Base-by-base conservation (phyloP, 1,140 invertebrate species). In the Epicauta chinensis region DNA sequence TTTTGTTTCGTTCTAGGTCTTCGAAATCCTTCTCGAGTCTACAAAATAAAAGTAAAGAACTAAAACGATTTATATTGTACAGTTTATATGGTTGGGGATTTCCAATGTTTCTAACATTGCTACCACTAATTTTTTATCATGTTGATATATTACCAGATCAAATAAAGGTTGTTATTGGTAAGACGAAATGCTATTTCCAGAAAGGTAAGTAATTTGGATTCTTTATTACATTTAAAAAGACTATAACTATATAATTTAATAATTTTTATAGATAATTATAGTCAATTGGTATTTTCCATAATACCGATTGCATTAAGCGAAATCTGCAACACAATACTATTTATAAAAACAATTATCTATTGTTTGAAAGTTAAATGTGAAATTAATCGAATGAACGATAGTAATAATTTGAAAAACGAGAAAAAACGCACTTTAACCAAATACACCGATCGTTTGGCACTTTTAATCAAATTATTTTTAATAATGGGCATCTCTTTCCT, bases 331-430 rank as follows among this genome's bases (percentile, higher is more conserved):
- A 67, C 82, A 5, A 63, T 80, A 11, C 71, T 87, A n/a, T 87
- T 86, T 67, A 64, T 81, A 41, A 66, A 84, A 35, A 87, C 84
- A 1, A 73, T 81, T 1, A 69, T 75, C 5, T 78, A 83, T 59
- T 87, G 82, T 61, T 79, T 75, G 44, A 77, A 76, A 60, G 81
- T 84, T 2, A 86, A 84, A 65, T 77, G 77, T 0, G 82, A 87
- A 64, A 82, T 86, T 56, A 77, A 79, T 49, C 72, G 76, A 15
- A 75, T 81, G 62, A 63, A 63, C 35, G 63, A 65, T 36, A 46
- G 46, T 6, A 37, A 38, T 2, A 3, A 17, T 2, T 23, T 31
- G 10, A 53, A 56, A 36, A 46, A 30, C 14, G 49, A 57, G 6
- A 46, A 49, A 43, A 45, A 40, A 29, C 55, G 52, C 13, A 59